Percentiles rank a stretch among this genome's conserved stretches.
phyloP scores from a whole-genome alignment of 2,888 invertebrate species.

The Trichogramma dendrolimi region DNA sequence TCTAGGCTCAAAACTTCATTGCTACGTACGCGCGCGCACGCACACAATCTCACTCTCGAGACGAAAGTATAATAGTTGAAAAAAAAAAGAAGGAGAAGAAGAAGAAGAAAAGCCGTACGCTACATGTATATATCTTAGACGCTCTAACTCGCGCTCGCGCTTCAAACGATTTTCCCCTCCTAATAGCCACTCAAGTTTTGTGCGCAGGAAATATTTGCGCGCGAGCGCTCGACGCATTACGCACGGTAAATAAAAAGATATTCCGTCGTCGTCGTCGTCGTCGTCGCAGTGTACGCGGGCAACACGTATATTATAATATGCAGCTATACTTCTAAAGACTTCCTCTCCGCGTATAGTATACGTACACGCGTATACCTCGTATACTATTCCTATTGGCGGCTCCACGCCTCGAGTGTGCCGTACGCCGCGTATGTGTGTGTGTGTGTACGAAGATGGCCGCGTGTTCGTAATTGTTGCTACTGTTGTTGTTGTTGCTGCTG shows the following conservation, averaged over 20 bases:
- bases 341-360: background rate
- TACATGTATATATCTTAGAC: slow-evolving; percentile 14
- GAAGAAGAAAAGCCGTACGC: background rate
- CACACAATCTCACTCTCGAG: background rate
- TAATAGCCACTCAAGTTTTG: background rate
- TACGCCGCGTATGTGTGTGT: too few relatives aligned
- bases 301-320: too few relatives aligned
- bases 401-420: too few relatives aligned
- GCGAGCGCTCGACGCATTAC: background rate
- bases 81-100: background rate
- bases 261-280: too few relatives aligned
- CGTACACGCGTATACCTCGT: too few relatives aligned
- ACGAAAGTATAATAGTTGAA: background rate
- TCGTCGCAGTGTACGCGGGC: too few relatives aligned
- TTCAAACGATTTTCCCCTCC: background rate
- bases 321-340: background rate
- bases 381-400: too few relatives aligned
- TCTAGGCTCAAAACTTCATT: too few relatives aligned
- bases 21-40: background rate
- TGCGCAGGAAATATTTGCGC: slow-evolving; percentile 17
- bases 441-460: too few relatives aligned
- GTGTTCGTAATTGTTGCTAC: too few relatives aligned
- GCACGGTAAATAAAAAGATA: background rate
- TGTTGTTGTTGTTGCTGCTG: too few relatives aligned
- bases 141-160: background rate